Conservation (phyloP, 1,140 invertebrate genomes). For the Aphelinus atriplicis region DNA sequence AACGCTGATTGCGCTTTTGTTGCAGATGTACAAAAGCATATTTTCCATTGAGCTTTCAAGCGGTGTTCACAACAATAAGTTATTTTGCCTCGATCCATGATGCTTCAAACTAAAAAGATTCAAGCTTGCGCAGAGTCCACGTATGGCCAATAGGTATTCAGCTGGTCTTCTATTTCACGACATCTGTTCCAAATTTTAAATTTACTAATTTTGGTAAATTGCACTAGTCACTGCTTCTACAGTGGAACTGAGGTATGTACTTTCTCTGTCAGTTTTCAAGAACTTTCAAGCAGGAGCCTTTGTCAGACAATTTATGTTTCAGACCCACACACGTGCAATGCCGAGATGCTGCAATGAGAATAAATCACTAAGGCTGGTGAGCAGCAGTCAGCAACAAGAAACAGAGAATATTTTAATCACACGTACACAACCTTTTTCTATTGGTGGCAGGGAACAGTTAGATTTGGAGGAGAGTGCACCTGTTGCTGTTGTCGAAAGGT, state of each 20-base stretch:
- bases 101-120: too few relatives aligned
- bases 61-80: too few relatives aligned
- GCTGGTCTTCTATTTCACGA: background rate
- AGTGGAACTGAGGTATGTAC: constrained; percentile 30
- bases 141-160: too few relatives aligned
- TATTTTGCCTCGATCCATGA: too few relatives aligned
- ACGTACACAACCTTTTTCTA: constrained; percentile 53
- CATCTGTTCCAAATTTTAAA: constrained; percentile 21
- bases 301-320: too few relatives aligned
- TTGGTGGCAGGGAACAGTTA: constrained; percentile 57
- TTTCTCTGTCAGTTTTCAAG: background rate
- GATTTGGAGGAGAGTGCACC: constrained; percentile 56
- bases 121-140: too few relatives aligned
- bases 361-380: constrained; percentile 64
- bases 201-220: constrained; percentile 14
- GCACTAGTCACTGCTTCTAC: constrained; percentile 33
- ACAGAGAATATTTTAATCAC: constrained; percentile 59
- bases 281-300: too few relatives aligned
- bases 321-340: constrained; percentile 59
- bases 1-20: background rate
- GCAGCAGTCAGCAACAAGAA: constrained; percentile 57
- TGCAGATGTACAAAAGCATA: constrained; percentile 36
- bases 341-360: constrained; percentile 67
- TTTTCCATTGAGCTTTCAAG: constrained; percentile 24
- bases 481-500: constrained; percentile 60